Conservation (phyloP, 1,140 invertebrate species). For the Saccostrea glomerata region DNA sequence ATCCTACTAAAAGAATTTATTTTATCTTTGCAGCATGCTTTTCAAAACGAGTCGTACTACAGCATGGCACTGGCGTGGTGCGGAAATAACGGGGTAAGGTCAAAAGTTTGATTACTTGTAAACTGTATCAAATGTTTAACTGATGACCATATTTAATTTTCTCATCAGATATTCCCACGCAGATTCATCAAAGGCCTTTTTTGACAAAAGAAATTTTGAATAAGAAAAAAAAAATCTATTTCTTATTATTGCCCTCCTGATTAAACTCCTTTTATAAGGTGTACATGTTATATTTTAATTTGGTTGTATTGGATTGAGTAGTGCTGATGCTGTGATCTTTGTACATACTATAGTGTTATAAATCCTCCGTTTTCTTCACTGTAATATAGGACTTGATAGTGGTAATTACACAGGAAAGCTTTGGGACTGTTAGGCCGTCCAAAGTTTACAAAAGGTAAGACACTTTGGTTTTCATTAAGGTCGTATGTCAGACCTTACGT, state of each 20-base stretch:
- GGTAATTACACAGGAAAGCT: neutral
- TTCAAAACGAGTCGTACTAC: slow-evolving; percentile 30
- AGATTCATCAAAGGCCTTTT: too few relatives aligned
- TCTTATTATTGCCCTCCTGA: too few relatives aligned
- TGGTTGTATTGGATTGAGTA: neutral
- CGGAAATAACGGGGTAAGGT: slow-evolving; percentile 36
- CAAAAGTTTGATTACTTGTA: neutral
- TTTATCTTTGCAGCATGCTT: slow-evolving; percentile 32
- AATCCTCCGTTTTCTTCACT: neutral
- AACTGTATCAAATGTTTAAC: too few relatives aligned
- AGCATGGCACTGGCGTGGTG: slow-evolving; percentile 34
- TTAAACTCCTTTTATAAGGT: too few relatives aligned
- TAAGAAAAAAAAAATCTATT: too few relatives aligned
- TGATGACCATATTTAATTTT: too few relatives aligned
- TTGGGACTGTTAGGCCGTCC: neutral
- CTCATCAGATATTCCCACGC: too few relatives aligned
- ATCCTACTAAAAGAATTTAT: neutral
- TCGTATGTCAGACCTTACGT: neutral
- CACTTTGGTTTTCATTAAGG: neutral
- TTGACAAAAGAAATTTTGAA: too few relatives aligned
- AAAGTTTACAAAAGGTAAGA: slow-evolving; percentile 36
- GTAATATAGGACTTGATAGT: neutral
- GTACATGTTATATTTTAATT: too few relatives aligned
- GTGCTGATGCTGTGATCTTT: neutral
- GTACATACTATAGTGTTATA: neutral